phyloP scores from a whole-genome alignment of 2,888 invertebrate species.

The Netelia melanura region DNA sequence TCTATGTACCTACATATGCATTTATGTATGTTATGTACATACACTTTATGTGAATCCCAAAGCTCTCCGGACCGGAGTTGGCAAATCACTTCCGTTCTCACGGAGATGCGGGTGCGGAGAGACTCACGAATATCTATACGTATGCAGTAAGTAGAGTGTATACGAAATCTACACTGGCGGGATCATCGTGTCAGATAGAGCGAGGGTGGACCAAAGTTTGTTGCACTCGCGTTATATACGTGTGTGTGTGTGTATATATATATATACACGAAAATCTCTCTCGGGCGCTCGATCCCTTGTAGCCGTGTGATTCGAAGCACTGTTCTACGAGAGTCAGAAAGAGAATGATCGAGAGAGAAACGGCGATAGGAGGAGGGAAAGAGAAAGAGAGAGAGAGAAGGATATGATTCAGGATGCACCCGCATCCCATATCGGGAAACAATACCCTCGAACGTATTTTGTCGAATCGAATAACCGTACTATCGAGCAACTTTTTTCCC shows the following conservation, averaged over 20 bases:
- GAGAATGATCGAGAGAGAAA: constrained; percentile 3
- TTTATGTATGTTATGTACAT: constrained; percentile 51
- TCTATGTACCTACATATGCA: constrained; percentile 37
- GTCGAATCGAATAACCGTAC: constrained; percentile 48
- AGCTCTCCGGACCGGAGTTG: constrained; percentile 50
- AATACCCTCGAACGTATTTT: constrained; percentile 43
- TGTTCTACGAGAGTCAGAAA: constrained; percentile 15
- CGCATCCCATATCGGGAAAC: constrained; percentile 49
- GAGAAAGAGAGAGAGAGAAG: constrained; percentile 25
- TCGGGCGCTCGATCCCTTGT: constrained; percentile 43
- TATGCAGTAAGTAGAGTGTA: constrained; percentile 26
- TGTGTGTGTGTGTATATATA: not conserved
- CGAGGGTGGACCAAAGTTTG: constrained; percentile 52
- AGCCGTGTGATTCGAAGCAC: constrained; percentile 49
- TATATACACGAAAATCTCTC: constrained; percentile 33
- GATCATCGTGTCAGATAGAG: constrained; percentile 47
- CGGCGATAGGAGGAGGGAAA: not conserved
- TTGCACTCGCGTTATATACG: constrained; percentile 41
- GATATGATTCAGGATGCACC: constrained; percentile 55
- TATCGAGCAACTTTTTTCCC: constrained; percentile 30
- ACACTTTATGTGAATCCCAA: constrained; percentile 26
- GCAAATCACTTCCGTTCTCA: constrained; percentile 68
- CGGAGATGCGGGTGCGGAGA: constrained; percentile 54
- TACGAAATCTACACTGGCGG: constrained; percentile 30
- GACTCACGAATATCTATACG: not conserved